Evolutionary conservation across 2,888 invertebrate species (phyloP).

Genomic region (Limnephilus rhombicus): DNA sequence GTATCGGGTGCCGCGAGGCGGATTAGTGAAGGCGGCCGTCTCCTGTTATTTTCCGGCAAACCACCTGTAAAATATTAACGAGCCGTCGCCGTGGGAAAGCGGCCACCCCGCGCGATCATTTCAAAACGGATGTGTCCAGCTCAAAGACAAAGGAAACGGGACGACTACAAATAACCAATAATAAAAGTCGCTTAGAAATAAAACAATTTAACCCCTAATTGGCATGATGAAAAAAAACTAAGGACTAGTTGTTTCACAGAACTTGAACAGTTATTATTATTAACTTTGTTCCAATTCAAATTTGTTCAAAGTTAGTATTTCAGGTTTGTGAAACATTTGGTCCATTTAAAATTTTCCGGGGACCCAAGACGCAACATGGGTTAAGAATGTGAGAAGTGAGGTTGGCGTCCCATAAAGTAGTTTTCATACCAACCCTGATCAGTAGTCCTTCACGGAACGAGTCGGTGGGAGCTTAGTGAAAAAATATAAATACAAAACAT

Average conservation of each 20-base stretch:
- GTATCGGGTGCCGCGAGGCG: constrained; percentile 49
- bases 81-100: constrained; percentile 59
- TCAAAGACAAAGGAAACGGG: not conserved
- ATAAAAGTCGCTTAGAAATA: not conserved
- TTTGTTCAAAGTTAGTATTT: too few relatives aligned
- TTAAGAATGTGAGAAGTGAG: too few relatives aligned
- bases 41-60: constrained; percentile 52
- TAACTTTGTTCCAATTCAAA: too few relatives aligned
- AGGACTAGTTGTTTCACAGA: too few relatives aligned
- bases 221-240: too few relatives aligned
- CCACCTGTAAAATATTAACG: constrained; percentile 60
- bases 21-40: constrained; percentile 34
- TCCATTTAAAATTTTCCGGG: too few relatives aligned
- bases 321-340: too few relatives aligned
- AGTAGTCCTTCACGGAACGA: not conserved
- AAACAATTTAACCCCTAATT: too few relatives aligned
- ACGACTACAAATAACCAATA: not conserved
- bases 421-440: not conserved
- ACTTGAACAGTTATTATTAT: too few relatives aligned
- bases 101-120: constrained; percentile 36
- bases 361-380: too few relatives aligned
- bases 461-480: too few relatives aligned
- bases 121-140: not conserved
- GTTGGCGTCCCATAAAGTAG: not conserved
- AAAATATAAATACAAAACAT: too few relatives aligned